phyloP scores from a whole-genome alignment of 2,113 vertebrate species.

The Heterocephalus glaber region DNA sequence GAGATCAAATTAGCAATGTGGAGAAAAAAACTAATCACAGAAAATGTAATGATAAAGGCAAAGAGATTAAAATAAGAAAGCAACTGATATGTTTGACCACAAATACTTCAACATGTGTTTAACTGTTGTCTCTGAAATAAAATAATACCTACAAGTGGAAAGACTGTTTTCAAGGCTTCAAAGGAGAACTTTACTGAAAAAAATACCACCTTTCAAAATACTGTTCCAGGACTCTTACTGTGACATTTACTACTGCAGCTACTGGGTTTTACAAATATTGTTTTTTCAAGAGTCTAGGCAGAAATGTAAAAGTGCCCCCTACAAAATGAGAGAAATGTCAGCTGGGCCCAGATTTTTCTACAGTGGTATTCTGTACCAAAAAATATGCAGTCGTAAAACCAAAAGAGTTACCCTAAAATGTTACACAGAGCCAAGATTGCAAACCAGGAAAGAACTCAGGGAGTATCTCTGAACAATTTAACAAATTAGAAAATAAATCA shows the following conservation, averaged over 20 bases:
- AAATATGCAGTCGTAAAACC: not conserved
- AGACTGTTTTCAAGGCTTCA: not conserved
- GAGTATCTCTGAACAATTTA: not conserved
- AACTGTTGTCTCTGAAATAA: not conserved
- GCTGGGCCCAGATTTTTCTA: not conserved
- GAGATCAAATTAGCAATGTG: not conserved
- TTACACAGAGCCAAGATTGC: not conserved
- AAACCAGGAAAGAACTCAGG: not conserved
- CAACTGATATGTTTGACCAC: not conserved
- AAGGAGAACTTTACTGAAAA: not conserved
- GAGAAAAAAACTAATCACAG: not conserved
- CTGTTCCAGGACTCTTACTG: not conserved
- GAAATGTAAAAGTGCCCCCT: not conserved
- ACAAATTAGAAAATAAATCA: not conserved
- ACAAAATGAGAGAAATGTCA: not conserved
- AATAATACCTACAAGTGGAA: not conserved
- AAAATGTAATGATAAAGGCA: not conserved
- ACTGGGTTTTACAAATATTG: not conserved
- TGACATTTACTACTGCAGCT: not conserved
- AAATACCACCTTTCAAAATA: not conserved
- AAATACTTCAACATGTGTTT: not conserved
- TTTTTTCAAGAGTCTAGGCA: not conserved
- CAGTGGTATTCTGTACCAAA: not conserved
- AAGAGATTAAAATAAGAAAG: not conserved
- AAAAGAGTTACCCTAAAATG: not conserved